These are phyloP conservation scores for Coturnix japonica DNA, from an alignment of 2,113 vertebrate species.

Conservation along the genomic window DNA sequence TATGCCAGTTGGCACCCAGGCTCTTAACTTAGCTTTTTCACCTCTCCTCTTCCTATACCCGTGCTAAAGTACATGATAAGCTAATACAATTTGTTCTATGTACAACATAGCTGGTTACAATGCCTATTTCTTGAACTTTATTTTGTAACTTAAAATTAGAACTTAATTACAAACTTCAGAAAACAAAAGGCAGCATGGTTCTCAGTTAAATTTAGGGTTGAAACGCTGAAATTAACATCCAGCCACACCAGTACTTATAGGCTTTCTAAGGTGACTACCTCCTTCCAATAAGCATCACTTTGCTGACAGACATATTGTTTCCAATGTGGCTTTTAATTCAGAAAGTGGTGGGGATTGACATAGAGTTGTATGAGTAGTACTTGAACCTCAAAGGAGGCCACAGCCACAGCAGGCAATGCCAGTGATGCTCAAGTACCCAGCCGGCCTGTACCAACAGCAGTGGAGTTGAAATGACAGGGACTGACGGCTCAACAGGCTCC, in stretches of 20 bases:
- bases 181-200: background rate
- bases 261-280: background rate
- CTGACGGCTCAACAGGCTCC: fast-evolving
- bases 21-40: background rate
- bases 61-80: background rate
- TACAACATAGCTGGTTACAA: fast-evolving
- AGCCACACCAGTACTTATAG: background rate
- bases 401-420: background rate
- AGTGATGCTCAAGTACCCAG: background rate
- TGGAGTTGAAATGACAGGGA: background rate
- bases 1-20: fast-evolving
- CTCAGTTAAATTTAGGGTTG: background rate
- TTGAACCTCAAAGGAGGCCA: background rate
- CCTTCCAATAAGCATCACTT: background rate
- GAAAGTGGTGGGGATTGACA: fast-evolving
- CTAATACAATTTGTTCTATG: background rate
- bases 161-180: background rate
- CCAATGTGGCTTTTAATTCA: background rate
- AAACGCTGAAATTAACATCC: background rate
- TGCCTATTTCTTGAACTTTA: background rate
- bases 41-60: background rate
- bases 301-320: background rate
- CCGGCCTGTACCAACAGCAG: background rate
- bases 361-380: fast-evolving
- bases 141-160: background rate